Evolutionary conservation across 1,140 invertebrate species (phyloP).

Genomic region (Drosophila quadrilineata): DNA sequence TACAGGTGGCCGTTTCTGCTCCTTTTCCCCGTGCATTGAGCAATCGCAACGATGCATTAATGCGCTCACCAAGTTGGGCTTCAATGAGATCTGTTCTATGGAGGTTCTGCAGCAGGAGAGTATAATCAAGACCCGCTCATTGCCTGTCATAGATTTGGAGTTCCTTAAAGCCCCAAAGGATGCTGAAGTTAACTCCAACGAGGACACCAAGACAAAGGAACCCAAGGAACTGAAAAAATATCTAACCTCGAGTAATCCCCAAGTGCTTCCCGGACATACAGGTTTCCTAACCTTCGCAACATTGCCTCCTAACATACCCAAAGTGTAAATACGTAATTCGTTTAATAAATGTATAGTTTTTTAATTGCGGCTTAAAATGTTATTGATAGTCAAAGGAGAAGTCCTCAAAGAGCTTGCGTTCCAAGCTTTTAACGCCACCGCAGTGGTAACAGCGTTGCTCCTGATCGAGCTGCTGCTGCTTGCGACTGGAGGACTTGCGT

Average conservation of each 20-base stretch:
- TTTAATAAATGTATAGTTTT: conserved; percentile 43
- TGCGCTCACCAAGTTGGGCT: conserved; percentile 87
- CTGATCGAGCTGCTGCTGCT: conserved; percentile 25
- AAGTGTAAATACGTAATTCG: conserved; percentile 44
- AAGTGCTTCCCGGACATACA: conserved; percentile 92
- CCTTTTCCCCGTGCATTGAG: conserved; percentile 99
- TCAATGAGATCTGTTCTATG: conserved; percentile 91
- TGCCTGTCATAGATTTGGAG: conserved; percentile 87
- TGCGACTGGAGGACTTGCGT: conserved; percentile 65
- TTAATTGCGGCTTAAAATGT: conserved; percentile 34
- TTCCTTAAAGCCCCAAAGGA: conserved; percentile 84
- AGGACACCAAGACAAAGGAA: conserved; percentile 54
- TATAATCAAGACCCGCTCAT: conserved; percentile 87
- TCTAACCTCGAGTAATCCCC: conserved; percentile 86
- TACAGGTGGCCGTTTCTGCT: conserved; percentile 95
- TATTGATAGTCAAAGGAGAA: conserved; percentile 48
- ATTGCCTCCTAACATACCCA: conserved; percentile 84
- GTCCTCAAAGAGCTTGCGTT: conserved; percentile 51
- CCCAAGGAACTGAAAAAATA: conserved; percentile 83
- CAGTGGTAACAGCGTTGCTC: conserved; percentile 62
- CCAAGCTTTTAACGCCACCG: conserved; percentile 43
- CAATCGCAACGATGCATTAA: conserved; percentile 95
- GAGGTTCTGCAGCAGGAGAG: conserved; percentile 94
- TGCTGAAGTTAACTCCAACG: conserved; percentile 14
- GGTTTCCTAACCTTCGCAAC: conserved; percentile 97